These are phyloP conservation scores for Coregonus ussuriensis DNA, from an alignment of 2,797 vertebrate species.

Conservation along the genomic window DNA sequence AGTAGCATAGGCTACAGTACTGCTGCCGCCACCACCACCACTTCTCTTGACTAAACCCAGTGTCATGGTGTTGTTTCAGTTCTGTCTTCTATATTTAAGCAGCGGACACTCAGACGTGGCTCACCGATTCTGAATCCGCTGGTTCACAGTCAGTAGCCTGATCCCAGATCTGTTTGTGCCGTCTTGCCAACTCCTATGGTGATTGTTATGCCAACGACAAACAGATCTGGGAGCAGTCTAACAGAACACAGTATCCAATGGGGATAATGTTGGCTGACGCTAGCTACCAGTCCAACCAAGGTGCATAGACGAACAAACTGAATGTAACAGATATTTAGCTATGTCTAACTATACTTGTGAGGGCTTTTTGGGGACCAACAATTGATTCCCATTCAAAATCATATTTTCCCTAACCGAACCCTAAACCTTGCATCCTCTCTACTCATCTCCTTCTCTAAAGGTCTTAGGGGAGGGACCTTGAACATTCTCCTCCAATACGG, in stretches of 20 bases:
- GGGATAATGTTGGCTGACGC: neutral
- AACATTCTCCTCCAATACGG: too few relatives aligned
- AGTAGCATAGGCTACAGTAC: neutral
- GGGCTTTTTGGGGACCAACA: too few relatives aligned
- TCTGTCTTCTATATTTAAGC: slow-evolving; percentile 65
- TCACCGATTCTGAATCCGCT: neutral
- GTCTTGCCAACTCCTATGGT: too few relatives aligned
- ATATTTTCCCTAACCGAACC: too few relatives aligned
- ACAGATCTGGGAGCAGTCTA: neutral
- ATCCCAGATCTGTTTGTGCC: neutral
- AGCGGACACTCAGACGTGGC: slow-evolving; percentile 2
- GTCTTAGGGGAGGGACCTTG: too few relatives aligned
- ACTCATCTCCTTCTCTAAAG: too few relatives aligned
- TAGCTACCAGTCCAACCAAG: neutral
- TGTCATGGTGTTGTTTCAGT: slow-evolving; percentile 58
- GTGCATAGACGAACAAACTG: neutral
- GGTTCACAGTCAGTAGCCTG: neutral
- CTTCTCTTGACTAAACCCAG: neutral
- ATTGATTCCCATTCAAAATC: too few relatives aligned
- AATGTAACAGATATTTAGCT: neutral
- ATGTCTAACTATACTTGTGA: too few relatives aligned
- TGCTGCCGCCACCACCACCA: neutral
- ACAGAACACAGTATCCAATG: neutral
- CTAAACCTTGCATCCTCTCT: too few relatives aligned
- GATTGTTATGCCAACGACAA: too few relatives aligned